Base-by-base conservation (phyloP, 2,888 invertebrate species). In the Parnassius apollo region DNA sequence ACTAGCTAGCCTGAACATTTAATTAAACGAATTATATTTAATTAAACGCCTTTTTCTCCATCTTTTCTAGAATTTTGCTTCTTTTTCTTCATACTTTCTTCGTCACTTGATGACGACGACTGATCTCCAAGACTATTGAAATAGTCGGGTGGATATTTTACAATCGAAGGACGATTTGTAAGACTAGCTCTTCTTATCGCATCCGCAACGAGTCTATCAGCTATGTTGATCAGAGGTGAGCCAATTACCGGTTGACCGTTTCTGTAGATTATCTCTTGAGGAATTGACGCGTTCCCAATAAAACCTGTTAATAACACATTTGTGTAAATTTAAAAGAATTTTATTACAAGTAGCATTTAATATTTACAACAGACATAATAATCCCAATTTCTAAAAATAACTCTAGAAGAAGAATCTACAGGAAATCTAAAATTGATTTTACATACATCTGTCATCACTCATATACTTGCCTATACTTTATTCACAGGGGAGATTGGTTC, bases 141-240 rank as follows among this genome's bases (percentile, higher is more conserved):
- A 71, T 80, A 92, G 64, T 89, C 81, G 1, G 87, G 75, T 0
- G 91, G 91, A 62, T 91, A 92, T 62, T 88, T 92, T 4, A 85
- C 83, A 1, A 82, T 75, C 0, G 87, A 83, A 0, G 89, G 87
- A 56, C 89, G 71, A 52, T 84, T 76, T 2, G 88, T 86, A 1
- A 89, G 75, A 57, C 91, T 91, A 2, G 89, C 89, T 59, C 91
- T 73, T 55, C 85, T 72, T 10, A 91, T 78, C 0, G 91, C 91
- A 65, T 91, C 91, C 0, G 76, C 88, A 1, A 91, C 90, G 4
- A 91, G 73, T 13, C 91, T 75, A 57, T 91, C 90, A 0, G 88
- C 76, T 52, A 91, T 80, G 25, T 77, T 78, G 8, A 73, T 70
- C 0, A 90, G 74, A 0, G 90, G 87, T 0, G 84, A 84, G 1